phyloP scores from a whole-genome alignment of 2,888 invertebrate species.

The Disparrhopalites patrizii region DNA sequence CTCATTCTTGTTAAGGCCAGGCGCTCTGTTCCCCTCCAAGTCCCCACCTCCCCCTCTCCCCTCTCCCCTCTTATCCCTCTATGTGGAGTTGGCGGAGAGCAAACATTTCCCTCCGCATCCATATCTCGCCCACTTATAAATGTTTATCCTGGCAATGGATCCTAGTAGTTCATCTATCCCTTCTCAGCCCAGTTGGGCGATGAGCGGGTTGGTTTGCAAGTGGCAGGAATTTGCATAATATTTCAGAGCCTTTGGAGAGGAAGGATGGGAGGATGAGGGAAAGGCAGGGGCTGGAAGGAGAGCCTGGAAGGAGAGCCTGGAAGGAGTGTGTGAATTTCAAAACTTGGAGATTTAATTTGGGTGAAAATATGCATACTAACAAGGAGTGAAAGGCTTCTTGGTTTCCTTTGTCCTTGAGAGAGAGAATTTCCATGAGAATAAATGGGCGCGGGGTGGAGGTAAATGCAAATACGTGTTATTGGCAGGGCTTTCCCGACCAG shows the following conservation, averaged over 20 bases:
- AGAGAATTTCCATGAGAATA: not conserved
- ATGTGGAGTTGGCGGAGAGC: not conserved
- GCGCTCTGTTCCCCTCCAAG: not conserved
- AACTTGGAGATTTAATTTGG: conserved; percentile 2
- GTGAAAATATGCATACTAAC: not conserved
- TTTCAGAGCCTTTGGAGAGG: not conserved
- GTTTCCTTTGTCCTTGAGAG: not conserved
- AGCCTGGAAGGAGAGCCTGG: too few relatives aligned
- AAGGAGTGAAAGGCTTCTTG: not conserved
- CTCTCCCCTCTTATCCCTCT: not conserved
- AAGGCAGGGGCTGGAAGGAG: not conserved
- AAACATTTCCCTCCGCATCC: not conserved
- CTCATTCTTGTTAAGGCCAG: not conserved
- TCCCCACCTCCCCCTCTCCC: not conserved
- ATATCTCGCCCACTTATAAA: too few relatives aligned
- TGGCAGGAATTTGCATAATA: not conserved
- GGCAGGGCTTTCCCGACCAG: too few relatives aligned
- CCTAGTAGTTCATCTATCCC: too few relatives aligned
- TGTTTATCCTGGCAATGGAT: too few relatives aligned
- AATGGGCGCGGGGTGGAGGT: too few relatives aligned
- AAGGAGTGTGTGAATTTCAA: conserved; percentile 5
- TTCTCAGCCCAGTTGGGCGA: too few relatives aligned
- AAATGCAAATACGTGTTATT: too few relatives aligned
- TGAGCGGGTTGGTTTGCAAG: too few relatives aligned
- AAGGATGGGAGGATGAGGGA: not conserved